Conservation (phyloP, 2,888 invertebrate species). For the Amblyteles armatorius region DNA sequence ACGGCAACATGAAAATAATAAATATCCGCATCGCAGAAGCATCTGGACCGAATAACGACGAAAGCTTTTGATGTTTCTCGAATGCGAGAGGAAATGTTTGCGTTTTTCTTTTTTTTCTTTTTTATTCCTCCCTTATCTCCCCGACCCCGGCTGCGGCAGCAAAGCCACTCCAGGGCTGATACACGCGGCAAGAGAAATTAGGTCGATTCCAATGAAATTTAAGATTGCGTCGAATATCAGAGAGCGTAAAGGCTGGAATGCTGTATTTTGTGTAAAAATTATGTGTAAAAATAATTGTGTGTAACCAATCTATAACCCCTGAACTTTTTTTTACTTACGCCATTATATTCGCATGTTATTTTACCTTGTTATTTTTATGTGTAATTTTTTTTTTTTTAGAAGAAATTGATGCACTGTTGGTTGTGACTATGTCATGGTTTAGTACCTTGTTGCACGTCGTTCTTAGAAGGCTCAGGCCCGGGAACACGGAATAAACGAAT, state of each 20-base stretch:
- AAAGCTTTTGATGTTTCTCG: slow-evolving; percentile 43
- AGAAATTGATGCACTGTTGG: no score
- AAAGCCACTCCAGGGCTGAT: slow-evolving; percentile 1
- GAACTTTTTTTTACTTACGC: no score
- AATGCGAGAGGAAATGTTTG: slow-evolving; percentile 20
- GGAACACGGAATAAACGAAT: no score
- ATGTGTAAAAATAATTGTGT: no score
- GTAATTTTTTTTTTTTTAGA: no score
- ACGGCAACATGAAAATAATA: slow-evolving; percentile 5
- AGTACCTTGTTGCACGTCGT: no score
- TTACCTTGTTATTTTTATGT: no score
- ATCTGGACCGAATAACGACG: neutral
- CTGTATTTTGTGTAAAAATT: neutral
- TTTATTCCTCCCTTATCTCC: neutral
- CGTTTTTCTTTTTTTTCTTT: no score
- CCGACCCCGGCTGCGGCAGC: neutral
- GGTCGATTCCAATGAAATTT: slow-evolving; percentile 59
- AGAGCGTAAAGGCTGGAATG: slow-evolving; percentile 16
- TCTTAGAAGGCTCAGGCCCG: no score
- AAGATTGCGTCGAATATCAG: slow-evolving; percentile 53
- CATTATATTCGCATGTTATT: no score
- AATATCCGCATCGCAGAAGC: slow-evolving; percentile 5
- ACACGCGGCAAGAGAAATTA: slow-evolving; percentile 49
- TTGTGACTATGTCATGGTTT: no score
- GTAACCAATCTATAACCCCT: no score